A percentile compares a stretch with the other conserved stretches of the same genome.
Evolutionary conservation across 2,888 invertebrate species (phyloP).

Genomic region (Orgyia antiqua): DNA sequence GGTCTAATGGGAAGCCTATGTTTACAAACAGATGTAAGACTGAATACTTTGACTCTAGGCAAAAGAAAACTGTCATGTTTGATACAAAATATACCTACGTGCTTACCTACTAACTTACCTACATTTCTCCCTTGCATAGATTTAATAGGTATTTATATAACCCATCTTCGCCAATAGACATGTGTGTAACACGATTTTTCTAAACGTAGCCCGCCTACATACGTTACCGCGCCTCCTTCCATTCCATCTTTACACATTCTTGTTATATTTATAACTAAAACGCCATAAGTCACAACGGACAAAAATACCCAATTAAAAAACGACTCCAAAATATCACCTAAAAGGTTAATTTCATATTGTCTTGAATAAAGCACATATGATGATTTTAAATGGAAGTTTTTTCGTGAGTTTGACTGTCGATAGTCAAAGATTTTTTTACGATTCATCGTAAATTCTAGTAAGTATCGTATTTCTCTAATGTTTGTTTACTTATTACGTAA

Average conservation of each 20-base stretch:
- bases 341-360: constrained; percentile 3
- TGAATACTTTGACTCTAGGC: no score
- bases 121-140: constrained; percentile 3
- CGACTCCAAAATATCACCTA: rapidly evolving
- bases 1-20: no score
- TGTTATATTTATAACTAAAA: constrained; percentile 12
- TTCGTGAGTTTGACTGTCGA: constrained; percentile 28
- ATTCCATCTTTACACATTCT: constrained; percentile 32
- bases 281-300: constrained; percentile 3
- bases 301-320: constrained; percentile 1
- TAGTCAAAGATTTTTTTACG: constrained; percentile 32
- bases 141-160: constrained; percentile 9
- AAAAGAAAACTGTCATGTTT: no score
- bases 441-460: constrained; percentile 30
- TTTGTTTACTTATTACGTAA: constrained; percentile 20
- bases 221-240: constrained; percentile 33
- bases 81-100: no score
- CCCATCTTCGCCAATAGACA: constrained; percentile 47
- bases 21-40: no score
- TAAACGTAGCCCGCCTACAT: constrained; percentile 30
- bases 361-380: neutral
- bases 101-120: no score
- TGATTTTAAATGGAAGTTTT: constrained; percentile 2
- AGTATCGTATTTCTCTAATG: constrained; percentile 27
- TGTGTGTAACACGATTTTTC: constrained; percentile 45